Conservation (phyloP, 2,113 vertebrate genomes). For the Heloderma charlesbogerti region DNA sequence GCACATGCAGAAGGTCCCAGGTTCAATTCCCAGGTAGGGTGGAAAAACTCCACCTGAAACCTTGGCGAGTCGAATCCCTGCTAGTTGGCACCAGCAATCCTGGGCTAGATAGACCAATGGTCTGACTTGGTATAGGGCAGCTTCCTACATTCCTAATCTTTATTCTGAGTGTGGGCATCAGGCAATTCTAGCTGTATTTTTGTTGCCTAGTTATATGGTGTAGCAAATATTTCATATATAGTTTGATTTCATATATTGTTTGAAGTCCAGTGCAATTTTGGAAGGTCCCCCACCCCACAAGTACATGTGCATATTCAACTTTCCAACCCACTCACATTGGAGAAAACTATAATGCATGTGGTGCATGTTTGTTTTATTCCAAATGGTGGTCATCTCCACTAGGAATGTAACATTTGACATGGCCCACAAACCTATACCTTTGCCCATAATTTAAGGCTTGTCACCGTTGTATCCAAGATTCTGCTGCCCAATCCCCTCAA, state of each 20-base stretch:
- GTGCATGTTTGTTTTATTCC: not conserved
- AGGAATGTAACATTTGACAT: not conserved
- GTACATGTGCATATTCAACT: not conserved
- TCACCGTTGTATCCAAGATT: not conserved
- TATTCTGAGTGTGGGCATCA: not conserved
- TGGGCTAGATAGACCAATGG: too few species aligned
- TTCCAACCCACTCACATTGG: not conserved
- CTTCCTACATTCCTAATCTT: not conserved
- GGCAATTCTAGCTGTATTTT: too few species aligned
- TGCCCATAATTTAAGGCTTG: not conserved
- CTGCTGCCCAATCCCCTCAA: not conserved
- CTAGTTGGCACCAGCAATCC: too few species aligned
- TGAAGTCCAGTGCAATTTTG: not conserved
- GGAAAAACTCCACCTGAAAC: too few species aligned
- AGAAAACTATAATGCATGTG: not conserved
- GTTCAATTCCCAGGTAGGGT: too few species aligned
- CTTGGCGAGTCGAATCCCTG: too few species aligned
- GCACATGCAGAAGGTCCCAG: too few species aligned
- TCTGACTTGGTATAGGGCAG: too few species aligned
- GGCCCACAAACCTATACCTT: not conserved
- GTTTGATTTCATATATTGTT: not conserved
- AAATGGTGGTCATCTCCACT: not conserved
- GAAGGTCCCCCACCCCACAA: not conserved
- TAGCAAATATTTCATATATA: not conserved
- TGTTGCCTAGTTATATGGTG: not conserved